Evolutionary conservation across 1,140 invertebrate species (phyloP), one percentile per base, ranked within the genome.

Genomic region (Sweltsa coloradensis): DNA sequence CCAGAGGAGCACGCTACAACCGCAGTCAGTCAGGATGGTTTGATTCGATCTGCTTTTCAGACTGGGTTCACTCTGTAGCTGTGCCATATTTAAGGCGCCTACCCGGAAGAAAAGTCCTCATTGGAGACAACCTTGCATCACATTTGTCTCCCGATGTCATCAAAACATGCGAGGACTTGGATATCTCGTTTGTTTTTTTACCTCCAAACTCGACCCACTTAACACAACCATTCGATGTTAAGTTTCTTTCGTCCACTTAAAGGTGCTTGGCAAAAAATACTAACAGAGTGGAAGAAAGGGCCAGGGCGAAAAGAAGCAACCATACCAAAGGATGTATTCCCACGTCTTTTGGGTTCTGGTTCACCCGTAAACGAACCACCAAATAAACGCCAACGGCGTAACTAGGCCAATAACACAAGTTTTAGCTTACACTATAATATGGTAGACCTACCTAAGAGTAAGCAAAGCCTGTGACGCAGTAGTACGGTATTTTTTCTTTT

Each of bases 71-170:
- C 24, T 36, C 50, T 31, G n/a, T 51, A 4, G 14, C 50, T 18
- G 4, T 56, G 5, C 51, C 47, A 18, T 25, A 19, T 19, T 16
- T 51, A 36, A 47, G 40, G 19, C 29, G 21, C 14, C 39, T 34
- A 9, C 22, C 34, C 7, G 54, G 51, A 36, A 5, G n/a, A 16
- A 57, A 63, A 51, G 53, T 60, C 13, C 6, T 66, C 6, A 63
- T 67, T 45, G 63, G 64, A 5, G 64, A 66, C 42, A 66, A 65
- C 48, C 53, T 67, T 27, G 52, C 51, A 22, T 56, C 52, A 13
- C 63, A 65, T 31, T 14, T 31, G 29, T 39, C 37, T n/a, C 37
- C 37, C 11, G 18, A 39, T 39, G 14, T 45, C 7, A 13, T 45
- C 1, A 3, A 45, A 22, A 1, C 43, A 21, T 58, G 58, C 47